Evolutionary conservation across 37 sponge, comb jelly and placozoan species (phyloP).

Genomic region (Amphimedon queenslandica): DNA sequence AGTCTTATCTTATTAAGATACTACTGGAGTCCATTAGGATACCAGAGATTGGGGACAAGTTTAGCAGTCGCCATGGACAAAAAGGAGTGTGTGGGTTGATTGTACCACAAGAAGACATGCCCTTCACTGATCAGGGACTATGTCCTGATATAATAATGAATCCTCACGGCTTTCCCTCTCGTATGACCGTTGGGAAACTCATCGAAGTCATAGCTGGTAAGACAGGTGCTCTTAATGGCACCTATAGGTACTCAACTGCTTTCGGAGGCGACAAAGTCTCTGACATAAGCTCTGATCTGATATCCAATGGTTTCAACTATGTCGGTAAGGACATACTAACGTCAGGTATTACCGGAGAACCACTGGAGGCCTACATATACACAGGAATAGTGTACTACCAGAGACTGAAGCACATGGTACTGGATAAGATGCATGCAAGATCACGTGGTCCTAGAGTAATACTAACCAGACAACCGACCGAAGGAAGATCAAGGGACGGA

Average conservation of each 20-base stretch:
- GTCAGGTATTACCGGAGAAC: conserved; percentile 96
- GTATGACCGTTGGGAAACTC: conserved; percentile 99
- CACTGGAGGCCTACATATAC: conserved; percentile 90
- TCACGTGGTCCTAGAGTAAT: conserved; percentile 94
- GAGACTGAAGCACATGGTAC: conserved; percentile 99
- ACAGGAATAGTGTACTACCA: conserved; percentile 99
- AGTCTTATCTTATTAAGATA: conserved; percentile 84
- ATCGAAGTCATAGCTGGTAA: conserved; percentile 94
- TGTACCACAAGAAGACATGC: conserved; percentile 96
- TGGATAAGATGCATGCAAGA: conserved; percentile 99
- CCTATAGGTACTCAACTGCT: conserved; percentile 94
- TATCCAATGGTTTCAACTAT: conserved; percentile 90
- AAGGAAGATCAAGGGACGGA: conserved; percentile 96
- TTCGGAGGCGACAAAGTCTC: conserved; percentile 82
- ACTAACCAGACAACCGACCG: conserved; percentile 96
- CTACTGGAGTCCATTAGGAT: conserved; percentile 82
- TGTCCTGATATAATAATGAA: conserved; percentile 99
- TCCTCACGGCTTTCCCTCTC: conserved; percentile 98
- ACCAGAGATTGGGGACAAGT: conserved; percentile 98
- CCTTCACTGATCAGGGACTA: conserved; percentile 89
- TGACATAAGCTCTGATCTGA: conserved; percentile 80
- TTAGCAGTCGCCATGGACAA: conserved; percentile 99
- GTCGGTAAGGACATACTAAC: conserved; percentile 95
- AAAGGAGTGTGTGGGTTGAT: conserved; percentile 98
- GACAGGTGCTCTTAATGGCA: conserved; percentile 89